These are phyloP conservation scores for Chalcis sispes DNA, from an alignment of 2,888 invertebrate species.

Conservation along the genomic window DNA sequence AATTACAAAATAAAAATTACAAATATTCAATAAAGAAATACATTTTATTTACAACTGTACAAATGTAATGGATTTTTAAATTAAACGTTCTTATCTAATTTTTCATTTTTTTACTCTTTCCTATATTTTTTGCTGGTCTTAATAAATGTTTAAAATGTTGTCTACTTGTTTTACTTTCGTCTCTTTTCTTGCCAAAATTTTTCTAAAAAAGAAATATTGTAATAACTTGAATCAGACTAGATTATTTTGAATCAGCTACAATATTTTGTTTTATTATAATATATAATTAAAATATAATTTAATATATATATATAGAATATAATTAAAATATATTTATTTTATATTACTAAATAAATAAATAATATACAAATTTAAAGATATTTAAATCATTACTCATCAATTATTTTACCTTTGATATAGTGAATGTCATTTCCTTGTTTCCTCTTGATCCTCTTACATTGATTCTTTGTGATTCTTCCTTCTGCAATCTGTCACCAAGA, in stretches of 20 bases:
- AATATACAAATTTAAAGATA: neutral
- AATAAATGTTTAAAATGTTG: conserved; percentile 84
- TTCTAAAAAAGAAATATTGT: conserved; percentile 54
- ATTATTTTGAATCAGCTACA: no score
- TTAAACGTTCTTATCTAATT: conserved; percentile 10
- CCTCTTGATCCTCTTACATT: conserved; percentile 81
- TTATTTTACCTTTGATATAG: conserved; percentile 78
- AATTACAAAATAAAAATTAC: conserved; percentile 20
- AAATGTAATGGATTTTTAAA: conserved; percentile 34
- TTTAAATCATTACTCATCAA: conserved; percentile 2
- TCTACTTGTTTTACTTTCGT: conserved; percentile 73
- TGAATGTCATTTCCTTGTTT: conserved; percentile 89
- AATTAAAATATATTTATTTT: neutral
- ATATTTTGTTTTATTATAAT: no score
- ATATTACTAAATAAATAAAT: conserved; percentile 3
- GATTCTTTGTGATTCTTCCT: conserved; percentile 78
- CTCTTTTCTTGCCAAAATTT: conserved; percentile 59
- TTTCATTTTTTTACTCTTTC: conserved; percentile 59
- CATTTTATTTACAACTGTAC: conserved; percentile 60
- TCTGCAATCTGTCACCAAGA: conserved; percentile 85
- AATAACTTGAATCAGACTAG: conserved; percentile 9
- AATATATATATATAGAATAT: conserved; percentile 19
- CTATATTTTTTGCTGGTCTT: conserved; percentile 77
- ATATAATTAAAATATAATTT: conserved; percentile 12
- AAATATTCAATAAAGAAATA: conserved; percentile 49